Evolutionary conservation across 30 jellyfish, hydroid and myxozoan species (phyloP).

Genomic region (Hydractinia symbiolongicarpus): DNA sequence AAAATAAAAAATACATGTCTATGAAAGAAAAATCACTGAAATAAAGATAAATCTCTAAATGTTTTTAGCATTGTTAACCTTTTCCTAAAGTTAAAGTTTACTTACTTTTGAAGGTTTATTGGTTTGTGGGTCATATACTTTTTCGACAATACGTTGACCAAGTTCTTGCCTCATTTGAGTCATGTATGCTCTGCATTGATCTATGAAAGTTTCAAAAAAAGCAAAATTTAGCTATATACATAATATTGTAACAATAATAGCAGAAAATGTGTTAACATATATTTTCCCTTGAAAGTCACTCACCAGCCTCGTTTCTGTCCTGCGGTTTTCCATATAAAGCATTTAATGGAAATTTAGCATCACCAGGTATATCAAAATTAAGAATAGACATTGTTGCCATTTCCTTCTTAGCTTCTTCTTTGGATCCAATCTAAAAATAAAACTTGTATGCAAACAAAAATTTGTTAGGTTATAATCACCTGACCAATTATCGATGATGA

Average conservation of each 20-base stretch:
- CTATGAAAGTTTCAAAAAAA: constrained; percentile 26
- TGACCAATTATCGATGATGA: no score
- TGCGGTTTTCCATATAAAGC: constrained; percentile 96
- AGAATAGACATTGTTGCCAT: constrained; percentile 85
- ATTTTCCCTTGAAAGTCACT: neutral
- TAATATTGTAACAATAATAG: no score
- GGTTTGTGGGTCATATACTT: constrained; percentile 83
- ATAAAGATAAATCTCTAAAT: no score
- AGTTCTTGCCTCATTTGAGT: constrained; percentile 91
- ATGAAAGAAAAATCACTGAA: no score
- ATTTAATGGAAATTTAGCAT: constrained; percentile 79
- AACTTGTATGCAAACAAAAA: no score
- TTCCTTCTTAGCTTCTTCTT: constrained; percentile 85
- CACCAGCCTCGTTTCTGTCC: constrained; percentile 80
- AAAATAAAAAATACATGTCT: no score
- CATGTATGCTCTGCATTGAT: constrained; percentile 53
- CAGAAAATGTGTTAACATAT: no score
- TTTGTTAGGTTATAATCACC: no score
- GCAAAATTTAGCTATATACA: no score
- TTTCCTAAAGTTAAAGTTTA: no score
- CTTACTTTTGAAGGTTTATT: constrained; percentile 91
- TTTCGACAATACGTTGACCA: constrained; percentile 90
- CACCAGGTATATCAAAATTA: constrained; percentile 91
- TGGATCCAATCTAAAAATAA: constrained; percentile 58
- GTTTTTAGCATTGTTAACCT: no score